Percentiles rank a stretch among this genome's conserved stretches.
Evolutionary conservation across 2,888 invertebrate genomes (phyloP).

Genomic region (Scaeva pyrastri): DNA sequence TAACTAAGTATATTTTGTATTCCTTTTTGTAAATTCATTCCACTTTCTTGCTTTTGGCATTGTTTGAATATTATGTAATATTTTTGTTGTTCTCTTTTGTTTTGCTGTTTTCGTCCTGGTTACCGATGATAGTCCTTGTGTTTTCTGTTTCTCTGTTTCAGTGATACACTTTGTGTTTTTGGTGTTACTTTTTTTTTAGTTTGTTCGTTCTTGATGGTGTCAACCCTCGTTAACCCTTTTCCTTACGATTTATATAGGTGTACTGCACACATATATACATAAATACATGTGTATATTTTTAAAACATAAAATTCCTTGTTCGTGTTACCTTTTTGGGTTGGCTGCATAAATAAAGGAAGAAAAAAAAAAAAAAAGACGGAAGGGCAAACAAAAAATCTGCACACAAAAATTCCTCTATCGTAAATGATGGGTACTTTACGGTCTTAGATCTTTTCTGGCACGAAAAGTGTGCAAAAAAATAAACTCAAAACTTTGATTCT

Average conservation of each 20-base stretch:
- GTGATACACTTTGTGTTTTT: background rate
- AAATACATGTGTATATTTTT: background rate
- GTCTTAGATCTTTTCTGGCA: constrained; percentile 5
- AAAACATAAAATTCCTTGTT: constrained; percentile 2
- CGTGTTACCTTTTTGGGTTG: background rate
- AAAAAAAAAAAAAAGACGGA: background rate
- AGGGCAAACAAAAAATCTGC: constrained; percentile 1
- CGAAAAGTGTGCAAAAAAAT: background rate
- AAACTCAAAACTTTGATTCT: background rate
- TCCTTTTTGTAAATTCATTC: constrained; percentile 9
- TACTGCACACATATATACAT: background rate
- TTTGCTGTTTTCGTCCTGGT: background rate
- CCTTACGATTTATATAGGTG: background rate
- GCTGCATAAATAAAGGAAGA: too few relatives aligned
- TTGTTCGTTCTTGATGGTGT: constrained; percentile 5
- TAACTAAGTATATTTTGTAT: too few relatives aligned
- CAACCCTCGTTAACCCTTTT: constrained; percentile 20
- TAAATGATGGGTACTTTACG: background rate
- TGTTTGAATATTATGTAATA: constrained; percentile 15
- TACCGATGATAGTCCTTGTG: background rate
- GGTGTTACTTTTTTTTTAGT: background rate
- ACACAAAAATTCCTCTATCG: constrained; percentile 21
- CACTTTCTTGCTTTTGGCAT: constrained; percentile 4
- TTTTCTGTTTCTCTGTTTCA: background rate
- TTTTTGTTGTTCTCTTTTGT: background rate